phyloP scores from a whole-genome alignment of 2,888 invertebrate species.

The Embidobia sp. region DNA sequence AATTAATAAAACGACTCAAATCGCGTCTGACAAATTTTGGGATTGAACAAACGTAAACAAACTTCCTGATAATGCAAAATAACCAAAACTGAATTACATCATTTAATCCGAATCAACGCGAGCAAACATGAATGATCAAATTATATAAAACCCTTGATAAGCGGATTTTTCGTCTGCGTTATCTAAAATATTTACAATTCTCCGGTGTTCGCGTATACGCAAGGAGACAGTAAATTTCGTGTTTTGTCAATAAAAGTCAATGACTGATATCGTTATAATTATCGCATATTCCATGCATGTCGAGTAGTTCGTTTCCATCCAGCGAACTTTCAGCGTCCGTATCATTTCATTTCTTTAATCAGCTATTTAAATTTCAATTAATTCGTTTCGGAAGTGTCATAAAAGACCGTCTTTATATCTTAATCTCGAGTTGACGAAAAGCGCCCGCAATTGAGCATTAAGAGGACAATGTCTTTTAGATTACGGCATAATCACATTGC shows the following conservation, averaged over 20 bases:
- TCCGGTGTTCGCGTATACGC: neutral
- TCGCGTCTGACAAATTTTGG: too few relatives aligned
- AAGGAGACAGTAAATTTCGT: slow-evolving; percentile 33
- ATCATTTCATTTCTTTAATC: slow-evolving; percentile 38
- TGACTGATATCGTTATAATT: slow-evolving; percentile 44
- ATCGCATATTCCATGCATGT: slow-evolving; percentile 21
- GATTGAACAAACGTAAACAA: too few relatives aligned
- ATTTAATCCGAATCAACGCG: neutral
- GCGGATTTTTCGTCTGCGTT: slow-evolving; percentile 14
- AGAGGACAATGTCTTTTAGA: slow-evolving; percentile 32
- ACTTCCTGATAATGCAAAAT: too few relatives aligned
- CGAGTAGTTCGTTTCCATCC: slow-evolving; percentile 1
- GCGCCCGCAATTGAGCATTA: slow-evolving; percentile 14
- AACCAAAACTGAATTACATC: neutral
- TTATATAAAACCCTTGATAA: slow-evolving; percentile 25
- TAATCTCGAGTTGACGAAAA: slow-evolving; percentile 47
- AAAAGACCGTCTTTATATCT: slow-evolving; percentile 37
- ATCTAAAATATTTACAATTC: slow-evolving; percentile 35
- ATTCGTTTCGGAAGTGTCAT: slow-evolving; percentile 34
- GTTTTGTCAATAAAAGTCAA: slow-evolving; percentile 50
- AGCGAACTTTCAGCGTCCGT: slow-evolving; percentile 23
- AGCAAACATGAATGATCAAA: slow-evolving; percentile 8
- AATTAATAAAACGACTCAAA: too few relatives aligned
- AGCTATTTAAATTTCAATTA: slow-evolving; percentile 51
- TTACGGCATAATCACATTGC: slow-evolving; percentile 10